Evolutionary conservation across 2,113 vertebrate genomes (phyloP).

Genomic region (Myrmecophaga tridactyla): DNA sequence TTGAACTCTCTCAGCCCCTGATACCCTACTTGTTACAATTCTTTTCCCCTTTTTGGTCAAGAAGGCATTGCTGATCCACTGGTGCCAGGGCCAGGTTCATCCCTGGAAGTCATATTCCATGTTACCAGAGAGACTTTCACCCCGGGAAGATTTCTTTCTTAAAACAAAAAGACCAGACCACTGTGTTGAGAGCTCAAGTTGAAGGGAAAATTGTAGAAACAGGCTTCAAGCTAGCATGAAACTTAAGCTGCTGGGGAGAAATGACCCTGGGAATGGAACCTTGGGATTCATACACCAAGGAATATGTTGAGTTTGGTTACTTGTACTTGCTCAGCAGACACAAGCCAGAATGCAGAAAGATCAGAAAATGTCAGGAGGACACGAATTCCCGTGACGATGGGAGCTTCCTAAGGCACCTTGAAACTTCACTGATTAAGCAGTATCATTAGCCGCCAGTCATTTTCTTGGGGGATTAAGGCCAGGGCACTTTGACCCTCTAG

Average conservation of each 20-base stretch:
- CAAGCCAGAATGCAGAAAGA: not conserved
- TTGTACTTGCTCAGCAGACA: not conserved
- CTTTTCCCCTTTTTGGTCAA: too few relatives aligned
- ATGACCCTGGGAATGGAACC: not conserved
- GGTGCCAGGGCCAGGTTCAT: too few relatives aligned
- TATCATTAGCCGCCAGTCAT: not conserved
- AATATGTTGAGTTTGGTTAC: not conserved
- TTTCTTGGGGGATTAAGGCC: not conserved
- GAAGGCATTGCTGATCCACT: too few relatives aligned
- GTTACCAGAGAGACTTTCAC: too few relatives aligned
- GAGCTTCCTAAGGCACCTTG: not conserved
- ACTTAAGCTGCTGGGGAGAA: not conserved
- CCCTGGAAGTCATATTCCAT: too few relatives aligned
- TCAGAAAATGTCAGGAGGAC: not conserved
- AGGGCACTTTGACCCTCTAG: not conserved
- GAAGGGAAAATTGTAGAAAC: not conserved
- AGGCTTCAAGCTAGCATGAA: not conserved
- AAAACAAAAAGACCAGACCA: not conserved
- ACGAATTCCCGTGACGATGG: not conserved
- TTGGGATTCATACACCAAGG: not conserved
- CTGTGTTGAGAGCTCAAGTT: not conserved
- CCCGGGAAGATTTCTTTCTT: too few relatives aligned
- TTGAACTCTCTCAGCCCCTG: too few relatives aligned
- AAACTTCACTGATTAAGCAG: not conserved
- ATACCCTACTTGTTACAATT: too few relatives aligned